Conservation (phyloP, 2,113 vertebrate species). For the Cygnus atratus region DNA sequence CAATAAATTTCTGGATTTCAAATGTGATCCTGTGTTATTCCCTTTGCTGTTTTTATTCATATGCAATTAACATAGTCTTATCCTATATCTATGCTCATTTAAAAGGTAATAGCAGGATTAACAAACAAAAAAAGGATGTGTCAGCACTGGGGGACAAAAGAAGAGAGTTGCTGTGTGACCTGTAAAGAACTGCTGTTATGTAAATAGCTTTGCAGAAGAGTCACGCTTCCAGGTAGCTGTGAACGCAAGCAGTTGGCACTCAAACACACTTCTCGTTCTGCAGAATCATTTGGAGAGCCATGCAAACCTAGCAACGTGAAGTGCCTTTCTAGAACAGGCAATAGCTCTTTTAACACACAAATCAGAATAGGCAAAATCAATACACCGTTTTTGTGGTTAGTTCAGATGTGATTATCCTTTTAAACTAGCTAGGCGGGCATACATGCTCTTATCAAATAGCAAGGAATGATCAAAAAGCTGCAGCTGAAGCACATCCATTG, state of each 20-base stretch:
- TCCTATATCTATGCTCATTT: not conserved
- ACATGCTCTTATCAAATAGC: conserved; percentile 65
- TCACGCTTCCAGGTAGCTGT: not conserved
- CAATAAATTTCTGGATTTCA: not conserved
- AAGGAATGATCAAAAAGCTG: conserved; percentile 5
- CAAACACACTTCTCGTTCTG: not conserved
- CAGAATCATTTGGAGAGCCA: conserved; percentile 4
- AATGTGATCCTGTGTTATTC: not conserved
- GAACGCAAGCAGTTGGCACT: not conserved
- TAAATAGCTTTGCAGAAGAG: not conserved
- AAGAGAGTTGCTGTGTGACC: not conserved
- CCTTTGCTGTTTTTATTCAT: not conserved
- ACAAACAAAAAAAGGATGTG: not conserved
- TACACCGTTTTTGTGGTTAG: not conserved
- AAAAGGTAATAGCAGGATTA: not conserved
- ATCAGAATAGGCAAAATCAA: conserved; percentile 17
- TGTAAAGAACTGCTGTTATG: not conserved
- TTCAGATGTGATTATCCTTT: not conserved
- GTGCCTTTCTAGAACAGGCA: conserved; percentile 55
- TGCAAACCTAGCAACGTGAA: conserved; percentile 53
- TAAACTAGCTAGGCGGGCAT: conserved; percentile 46
- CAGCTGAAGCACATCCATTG: not conserved
- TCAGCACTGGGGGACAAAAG: not conserved
- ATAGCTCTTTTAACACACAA: not conserved
- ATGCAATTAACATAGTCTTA: not conserved